Evolutionary conservation across 2,888 invertebrate species (phyloP), one percentile per base, ranked within the genome.

Genomic region (Cryptus viduatorius): DNA sequence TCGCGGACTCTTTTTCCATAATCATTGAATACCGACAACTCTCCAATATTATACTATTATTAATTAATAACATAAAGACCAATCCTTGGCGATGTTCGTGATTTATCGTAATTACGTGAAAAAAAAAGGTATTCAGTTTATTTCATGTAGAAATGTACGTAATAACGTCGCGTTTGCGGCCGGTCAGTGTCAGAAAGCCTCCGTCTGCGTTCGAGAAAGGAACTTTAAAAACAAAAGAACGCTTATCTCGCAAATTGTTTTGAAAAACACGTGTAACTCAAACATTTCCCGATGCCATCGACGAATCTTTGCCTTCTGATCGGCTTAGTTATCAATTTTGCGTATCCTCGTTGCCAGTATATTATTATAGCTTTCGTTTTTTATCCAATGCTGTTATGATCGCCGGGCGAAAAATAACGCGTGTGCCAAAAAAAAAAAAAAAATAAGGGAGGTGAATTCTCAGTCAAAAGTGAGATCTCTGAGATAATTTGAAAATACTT

Each of bases 341-440:
- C 61, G 77, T 59, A 50, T 83, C 73, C 73, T 82, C 59, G 68
- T 78, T 83, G 73, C 79, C 79, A 64, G 73, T 77, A 67, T 56
- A 64, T 75, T 56, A 64, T 75, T 67, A 24, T 72, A 75, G 78
- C 64, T 79, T 64, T 69, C 53, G 42, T 83, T 79, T 14, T 75
- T 59, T 14, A 61, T 31, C 61, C 46, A 71, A 64, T 65, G 50
- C 75, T 69, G 64, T 79, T 79, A 56, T 75, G 31, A 69, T 83
- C 68, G 64, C 71, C 48, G 69, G 69, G 31, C 53, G 72, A 72
- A 44, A 71, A 77, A 67, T 48, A 72, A 80, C 79, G 67, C 71
- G 65, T 77, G 79, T 83, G 83, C 79, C 83, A 83, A 83, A 83
- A 37, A 37, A 37, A 37, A 37, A 37, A 37, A 37, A 37, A 37